Percentiles rank a stretch among this genome's conserved stretches.
These are phyloP conservation scores for Centropristis striata DNA, from an alignment of 2,113 vertebrate species.

Conservation along the genomic window DNA sequence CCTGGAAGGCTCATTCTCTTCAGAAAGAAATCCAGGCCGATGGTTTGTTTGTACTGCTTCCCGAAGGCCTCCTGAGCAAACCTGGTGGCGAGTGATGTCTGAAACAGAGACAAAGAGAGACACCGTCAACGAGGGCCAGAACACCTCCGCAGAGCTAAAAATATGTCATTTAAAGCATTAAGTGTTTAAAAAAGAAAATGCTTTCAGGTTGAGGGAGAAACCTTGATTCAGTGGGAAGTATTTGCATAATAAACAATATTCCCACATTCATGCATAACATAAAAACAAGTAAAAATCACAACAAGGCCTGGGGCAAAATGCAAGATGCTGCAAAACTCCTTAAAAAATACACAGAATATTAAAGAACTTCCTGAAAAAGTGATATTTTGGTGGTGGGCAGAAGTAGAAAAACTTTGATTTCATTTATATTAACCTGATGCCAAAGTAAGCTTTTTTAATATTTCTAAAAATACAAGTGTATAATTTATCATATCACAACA, in stretches of 20 bases:
- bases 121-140: conserved; percentile 46
- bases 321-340: conserved; percentile 46
- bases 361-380: conserved; percentile 55
- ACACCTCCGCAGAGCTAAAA: conserved; percentile 24
- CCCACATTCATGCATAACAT: conserved; percentile 23
- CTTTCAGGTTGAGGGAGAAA: conserved; percentile 11
- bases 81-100: conserved; percentile 96
- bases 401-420: conserved; percentile 43
- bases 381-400: conserved; percentile 33
- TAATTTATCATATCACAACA: conserved; percentile 50
- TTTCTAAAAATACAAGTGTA: conserved; percentile 40
- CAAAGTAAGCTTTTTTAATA: conserved; percentile 59
- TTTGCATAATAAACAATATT: conserved; percentile 12
- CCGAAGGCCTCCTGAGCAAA: conserved; percentile 99
- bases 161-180: conserved; percentile 18
- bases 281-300: conserved; percentile 7
- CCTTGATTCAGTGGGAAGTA: conserved; percentile 4
- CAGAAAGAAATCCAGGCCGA: conserved; percentile 99
- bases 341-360: conserved; percentile 58
- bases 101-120: conserved; percentile 81
- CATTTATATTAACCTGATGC: conserved; percentile 35
- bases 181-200: conserved; percentile 37
- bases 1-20: conserved; percentile 98
- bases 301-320: conserved; percentile 31
- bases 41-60: conserved; percentile 99